These are phyloP conservation scores for Drosophila lowei DNA, from an alignment of 1,140 invertebrate species.

Conservation along the genomic window DNA sequence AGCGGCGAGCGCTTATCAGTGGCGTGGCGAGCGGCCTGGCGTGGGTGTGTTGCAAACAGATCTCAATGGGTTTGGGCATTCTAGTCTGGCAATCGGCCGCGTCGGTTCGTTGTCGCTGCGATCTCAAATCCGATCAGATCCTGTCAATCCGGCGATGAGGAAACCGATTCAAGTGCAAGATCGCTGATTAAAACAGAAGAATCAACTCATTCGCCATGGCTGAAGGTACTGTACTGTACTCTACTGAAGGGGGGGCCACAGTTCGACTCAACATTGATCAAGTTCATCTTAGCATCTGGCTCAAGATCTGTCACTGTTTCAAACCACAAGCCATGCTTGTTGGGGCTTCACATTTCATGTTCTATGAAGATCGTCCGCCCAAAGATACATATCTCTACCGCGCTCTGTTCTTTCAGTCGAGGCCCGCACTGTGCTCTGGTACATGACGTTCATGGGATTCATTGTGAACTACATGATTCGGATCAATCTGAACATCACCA, in stretches of 20 bases:
- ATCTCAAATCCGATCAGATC: neutral
- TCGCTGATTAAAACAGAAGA: neutral
- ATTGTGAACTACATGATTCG: conserved; percentile 91
- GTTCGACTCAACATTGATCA: conserved; percentile 8
- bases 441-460: conserved; percentile 89
- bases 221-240: conserved; percentile 39
- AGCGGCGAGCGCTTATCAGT: conserved; percentile 60
- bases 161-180: neutral
- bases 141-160: neutral
- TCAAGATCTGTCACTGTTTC: conserved; percentile 52
- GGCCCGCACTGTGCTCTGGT: conserved; percentile 85
- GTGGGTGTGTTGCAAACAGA: conserved; percentile 28
- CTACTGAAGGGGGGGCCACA: too few species aligned
- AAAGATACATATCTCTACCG: neutral
- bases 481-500: conserved; percentile 93
- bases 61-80: conserved; percentile 47
- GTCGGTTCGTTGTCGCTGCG: conserved; percentile 25
- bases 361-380: neutral
- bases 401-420: conserved; percentile 58
- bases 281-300: conserved; percentile 51
- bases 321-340: conserved; percentile 59
- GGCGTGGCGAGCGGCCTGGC: conserved; percentile 41
- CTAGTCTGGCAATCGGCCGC: conserved; percentile 46
- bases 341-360: conserved; percentile 48
- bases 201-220: conserved; percentile 45